These are phyloP conservation scores for Paedocypris micromegethes DNA, from an alignment of 2,797 vertebrate species.

Conservation along the genomic window DNA sequence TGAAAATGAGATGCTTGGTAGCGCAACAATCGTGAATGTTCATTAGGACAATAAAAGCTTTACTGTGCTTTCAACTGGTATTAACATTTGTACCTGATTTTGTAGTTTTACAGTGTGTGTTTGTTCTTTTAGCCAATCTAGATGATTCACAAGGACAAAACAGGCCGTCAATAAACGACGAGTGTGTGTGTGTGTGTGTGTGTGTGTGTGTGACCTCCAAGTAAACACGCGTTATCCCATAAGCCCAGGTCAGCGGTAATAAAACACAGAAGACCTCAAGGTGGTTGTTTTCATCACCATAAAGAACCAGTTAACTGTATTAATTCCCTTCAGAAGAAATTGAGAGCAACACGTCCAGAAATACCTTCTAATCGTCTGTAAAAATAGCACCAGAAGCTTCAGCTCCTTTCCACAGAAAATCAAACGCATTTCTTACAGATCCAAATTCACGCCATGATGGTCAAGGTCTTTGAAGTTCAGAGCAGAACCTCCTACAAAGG, in stretches of 20 bases:
- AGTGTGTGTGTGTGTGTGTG: neutral
- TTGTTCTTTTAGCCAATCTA: no score
- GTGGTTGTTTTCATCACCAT: no score
- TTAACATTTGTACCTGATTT: no score
- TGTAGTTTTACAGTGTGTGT: no score
- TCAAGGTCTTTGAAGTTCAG: neutral
- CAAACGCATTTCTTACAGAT: neutral
- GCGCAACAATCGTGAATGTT: no score
- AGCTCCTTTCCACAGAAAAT: neutral
- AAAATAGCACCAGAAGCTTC: constrained; percentile 1
- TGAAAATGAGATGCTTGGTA: no score
- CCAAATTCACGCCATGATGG: neutral
- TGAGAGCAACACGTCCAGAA: neutral
- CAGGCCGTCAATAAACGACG: constrained; percentile 13
- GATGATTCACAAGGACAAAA: constrained; percentile 3
- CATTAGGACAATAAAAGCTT: no score
- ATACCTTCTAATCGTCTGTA: neutral
- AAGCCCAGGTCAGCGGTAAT: constrained; percentile 26
- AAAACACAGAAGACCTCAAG: constrained; percentile 4
- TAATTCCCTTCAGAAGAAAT: no score
- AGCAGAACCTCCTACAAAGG: neutral
- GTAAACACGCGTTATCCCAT: constrained; percentile 24
- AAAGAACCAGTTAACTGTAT: no score
- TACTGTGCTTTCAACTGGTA: no score
- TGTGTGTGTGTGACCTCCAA: constrained; percentile 12